Evolutionary conservation across 2,888 invertebrate genomes (phyloP).

Genomic region (Idaea aversata): DNA sequence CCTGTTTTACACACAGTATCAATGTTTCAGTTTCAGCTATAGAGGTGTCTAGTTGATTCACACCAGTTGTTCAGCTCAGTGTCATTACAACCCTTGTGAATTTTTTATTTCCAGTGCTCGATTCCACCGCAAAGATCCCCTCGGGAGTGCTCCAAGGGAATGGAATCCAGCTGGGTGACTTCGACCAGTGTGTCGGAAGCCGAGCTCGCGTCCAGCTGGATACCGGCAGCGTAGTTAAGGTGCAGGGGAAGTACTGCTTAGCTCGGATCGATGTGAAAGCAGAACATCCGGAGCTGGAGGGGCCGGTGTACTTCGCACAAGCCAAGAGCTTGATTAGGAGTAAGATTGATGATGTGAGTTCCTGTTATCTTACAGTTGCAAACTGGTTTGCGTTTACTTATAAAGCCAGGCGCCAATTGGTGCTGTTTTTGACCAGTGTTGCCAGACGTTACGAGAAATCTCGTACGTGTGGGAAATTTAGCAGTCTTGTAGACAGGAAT

Average conservation of each 20-base stretch:
- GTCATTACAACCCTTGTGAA: constrained; percentile 27
- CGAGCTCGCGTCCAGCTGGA: constrained; percentile 81
- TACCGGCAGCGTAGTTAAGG: constrained; percentile 79
- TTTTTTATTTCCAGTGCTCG: constrained; percentile 83
- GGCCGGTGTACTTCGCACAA: constrained; percentile 83
- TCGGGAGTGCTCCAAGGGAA: constrained; percentile 85
- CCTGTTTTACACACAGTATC: too few species aligned
- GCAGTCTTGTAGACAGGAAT: too few species aligned
- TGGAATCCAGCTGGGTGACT: constrained; percentile 86
- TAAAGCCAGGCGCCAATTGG: too few species aligned
- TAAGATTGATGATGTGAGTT: constrained; percentile 82
- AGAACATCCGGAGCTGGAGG: constrained; percentile 77
- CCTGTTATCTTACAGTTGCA: constrained; percentile 6
- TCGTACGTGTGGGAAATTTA: too few species aligned
- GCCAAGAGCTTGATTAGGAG: constrained; percentile 83
- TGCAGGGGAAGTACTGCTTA: constrained; percentile 86
- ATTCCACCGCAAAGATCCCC: constrained; percentile 85
- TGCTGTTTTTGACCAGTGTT: too few species aligned
- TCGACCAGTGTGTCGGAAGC: constrained; percentile 83
- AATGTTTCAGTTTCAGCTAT: too few species aligned
- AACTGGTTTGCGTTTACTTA: too few species aligned
- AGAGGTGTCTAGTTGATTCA: too few species aligned
- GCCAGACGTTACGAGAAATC: too few species aligned
- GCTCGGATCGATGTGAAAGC: constrained; percentile 83
- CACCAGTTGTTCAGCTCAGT: too few species aligned